Evolutionary conservation across 2,797 vertebrate genomes (phyloP), one percentile per base, ranked within the genome.

Genomic region (Mionectes olivaceus): DNA sequence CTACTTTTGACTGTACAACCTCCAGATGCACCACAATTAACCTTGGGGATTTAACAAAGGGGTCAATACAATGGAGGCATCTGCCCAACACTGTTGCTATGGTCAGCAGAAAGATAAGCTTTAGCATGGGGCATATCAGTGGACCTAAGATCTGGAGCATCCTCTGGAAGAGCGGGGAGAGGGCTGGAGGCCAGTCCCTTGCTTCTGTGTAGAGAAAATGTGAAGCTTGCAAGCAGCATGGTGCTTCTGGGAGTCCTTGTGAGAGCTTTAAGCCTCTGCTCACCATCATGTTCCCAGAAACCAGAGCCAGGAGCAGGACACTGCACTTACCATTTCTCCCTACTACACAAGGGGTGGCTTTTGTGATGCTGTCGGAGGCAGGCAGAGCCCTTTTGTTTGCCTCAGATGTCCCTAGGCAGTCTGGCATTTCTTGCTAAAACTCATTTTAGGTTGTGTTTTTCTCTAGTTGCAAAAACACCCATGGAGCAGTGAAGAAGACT

Each of bases 401-500:
- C 33, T 70, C 25, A 22, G 15, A 65, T 81, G 15, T 60, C n/a
- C 43, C 49, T 61, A 74, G 73, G 59, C 64, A 80, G 90, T 77
- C 43, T 77, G 69, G 60, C 43, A 76, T 79, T 87, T 88, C 80
- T 91, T 64, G 37, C 63, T 52, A 75, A 74, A 91, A 67, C 19
- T 46, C 60, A 49, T 64, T 81, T 84, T 67, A 79, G 88, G 79
- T 73, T 79, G 73, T 73, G 41, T 69, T 77, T 90, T 61, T 91
- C 37, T 77, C 55, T 73, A 78, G 59, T 57, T 90, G 89, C 60
- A 93, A 92, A 89, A 50, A 82, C 13, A 32, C 43, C 30, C 77
- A 50, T 2, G 22, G 57, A 85, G 57, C 53, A 84, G 56, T 22
- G 30, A 81, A 83, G 86, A 50, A 81, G 55, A 71, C 22, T 5